Base-by-base conservation (phyloP, 2,113 vertebrate species). In the Perccottus glenii region DNA sequence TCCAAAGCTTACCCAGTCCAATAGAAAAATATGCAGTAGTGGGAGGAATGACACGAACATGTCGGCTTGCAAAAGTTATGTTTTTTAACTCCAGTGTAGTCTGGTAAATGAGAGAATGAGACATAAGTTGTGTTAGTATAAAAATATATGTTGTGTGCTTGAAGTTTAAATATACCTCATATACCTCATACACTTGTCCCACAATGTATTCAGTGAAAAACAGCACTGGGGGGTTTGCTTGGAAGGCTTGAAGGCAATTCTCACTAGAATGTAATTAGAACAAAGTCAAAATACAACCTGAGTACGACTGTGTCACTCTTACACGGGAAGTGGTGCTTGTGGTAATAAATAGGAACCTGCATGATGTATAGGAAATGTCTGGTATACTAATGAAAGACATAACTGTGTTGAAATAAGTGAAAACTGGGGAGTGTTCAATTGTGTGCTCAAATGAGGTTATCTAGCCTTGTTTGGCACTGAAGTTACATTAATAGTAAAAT, bases 151-250 rank as follows among this genome's bases (percentile, higher is more conserved):
- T 2, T 4, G 2, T 16, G 5, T 12, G 9, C 6, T 43, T 40
- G 19, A 2, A 32, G 11, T 10, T 40, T 5, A 52, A 66, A 60
- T 61, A 60, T 85, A 99, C 97, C 95, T 99, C 95, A 60, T 61
- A 60, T 85, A 99, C 97, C 95, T 99, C 95, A 78, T 96, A 98
- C 52, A 95, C 91, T 3, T 88, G 87, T 38, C 97, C 96, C 60
- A 94, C 86, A 75, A 83, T 90, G 87, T 96, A 98, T 53, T 94
- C 85, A 0, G 89, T 92, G 86, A 99, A 99, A 77, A 93, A 62
- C 11, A 92, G 88, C 4, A 92, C 33, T 4, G 94, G 73, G 5
- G 97, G 98, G 3, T 91, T 94, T 32, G 94, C 93, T 38, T 93
- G 75, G 82, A 99, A 99, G 40, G 95, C 85, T 0, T 94, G 95